These are phyloP conservation scores for Megaceryle maxima DNA, from an alignment of 2,113 vertebrate species.

Conservation along the genomic window DNA sequence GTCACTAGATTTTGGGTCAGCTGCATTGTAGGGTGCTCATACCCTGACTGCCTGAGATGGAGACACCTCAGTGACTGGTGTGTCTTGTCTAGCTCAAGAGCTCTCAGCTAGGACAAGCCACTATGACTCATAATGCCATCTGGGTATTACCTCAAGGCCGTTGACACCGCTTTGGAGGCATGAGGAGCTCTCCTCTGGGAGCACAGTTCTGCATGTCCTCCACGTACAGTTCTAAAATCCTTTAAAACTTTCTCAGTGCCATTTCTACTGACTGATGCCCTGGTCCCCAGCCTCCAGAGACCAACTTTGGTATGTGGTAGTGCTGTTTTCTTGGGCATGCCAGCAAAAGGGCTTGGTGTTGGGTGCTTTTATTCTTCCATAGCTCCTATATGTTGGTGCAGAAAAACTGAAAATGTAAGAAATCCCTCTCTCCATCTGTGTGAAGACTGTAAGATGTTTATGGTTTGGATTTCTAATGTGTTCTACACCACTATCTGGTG, in stretches of 20 bases:
- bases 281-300: background rate
- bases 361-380: background rate
- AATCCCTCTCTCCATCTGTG: background rate
- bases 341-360: background rate
- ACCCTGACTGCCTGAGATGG: background rate
- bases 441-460: background rate
- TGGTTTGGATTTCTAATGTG: background rate
- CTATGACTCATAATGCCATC: background rate
- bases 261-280: background rate
- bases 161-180: background rate
- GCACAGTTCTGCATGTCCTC: background rate
- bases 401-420: background rate
- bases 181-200: background rate
- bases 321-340: background rate
- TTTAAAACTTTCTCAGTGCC: background rate
- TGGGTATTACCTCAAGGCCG: background rate
- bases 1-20: background rate
- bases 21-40: accelerated
- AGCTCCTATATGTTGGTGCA: background rate
- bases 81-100: no score
- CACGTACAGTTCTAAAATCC: background rate
- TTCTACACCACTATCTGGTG: background rate
- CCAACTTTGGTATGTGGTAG: background rate
- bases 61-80: background rate
- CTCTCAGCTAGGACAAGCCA: background rate